These are phyloP conservation scores for Haplotaxodon microlepis DNA, from an alignment of 2,113 vertebrate genomes.

Conservation along the genomic window DNA sequence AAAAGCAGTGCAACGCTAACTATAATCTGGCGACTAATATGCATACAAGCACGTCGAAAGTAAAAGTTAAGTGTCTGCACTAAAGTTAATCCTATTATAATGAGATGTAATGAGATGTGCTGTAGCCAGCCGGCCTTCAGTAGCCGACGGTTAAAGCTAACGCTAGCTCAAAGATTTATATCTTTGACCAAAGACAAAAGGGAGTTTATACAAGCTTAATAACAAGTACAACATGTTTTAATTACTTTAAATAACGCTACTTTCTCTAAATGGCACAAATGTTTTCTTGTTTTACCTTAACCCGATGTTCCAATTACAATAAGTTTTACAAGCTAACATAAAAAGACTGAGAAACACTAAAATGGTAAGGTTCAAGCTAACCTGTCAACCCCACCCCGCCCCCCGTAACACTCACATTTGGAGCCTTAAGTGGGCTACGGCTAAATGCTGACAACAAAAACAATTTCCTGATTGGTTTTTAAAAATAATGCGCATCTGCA, in stretches of 20 bases:
- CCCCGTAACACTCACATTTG: neutral
- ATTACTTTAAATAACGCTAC: neutral
- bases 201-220: neutral
- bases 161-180: neutral
- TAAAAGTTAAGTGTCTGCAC: neutral
- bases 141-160: neutral
- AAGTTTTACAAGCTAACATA: neutral
- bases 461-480: neutral
- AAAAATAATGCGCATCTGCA: neutral
- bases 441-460: slow-evolving; percentile 17
- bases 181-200: neutral
- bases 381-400: neutral
- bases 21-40: neutral
- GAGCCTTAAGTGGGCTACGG: neutral
- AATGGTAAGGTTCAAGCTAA: neutral
- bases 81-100: neutral
- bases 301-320: neutral
- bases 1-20: neutral
- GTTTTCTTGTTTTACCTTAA: neutral
- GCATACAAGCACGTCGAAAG: neutral
- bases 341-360: neutral
- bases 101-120: neutral
- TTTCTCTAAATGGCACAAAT: neutral
- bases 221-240: neutral
- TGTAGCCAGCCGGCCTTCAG: neutral